These are phyloP conservation scores for Eutrigla gurnardus DNA, from an alignment of 2,797 vertebrate species.

Conservation along the genomic window DNA sequence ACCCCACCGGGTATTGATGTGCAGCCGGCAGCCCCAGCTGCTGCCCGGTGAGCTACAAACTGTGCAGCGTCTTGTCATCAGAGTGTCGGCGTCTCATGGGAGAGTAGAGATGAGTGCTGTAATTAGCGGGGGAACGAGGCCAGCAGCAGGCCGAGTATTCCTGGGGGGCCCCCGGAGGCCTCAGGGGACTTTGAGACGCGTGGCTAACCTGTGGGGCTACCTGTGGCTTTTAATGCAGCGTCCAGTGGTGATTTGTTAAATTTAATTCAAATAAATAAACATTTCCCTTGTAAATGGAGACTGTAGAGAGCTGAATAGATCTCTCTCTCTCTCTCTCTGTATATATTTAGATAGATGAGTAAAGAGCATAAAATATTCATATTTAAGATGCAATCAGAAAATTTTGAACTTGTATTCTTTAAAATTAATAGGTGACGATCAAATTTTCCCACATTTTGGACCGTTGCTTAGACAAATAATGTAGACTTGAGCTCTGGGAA, in stretches of 20 bases:
- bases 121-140: conserved; percentile 75
- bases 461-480: neutral
- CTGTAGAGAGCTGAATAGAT: neutral
- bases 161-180: conserved; percentile 37
- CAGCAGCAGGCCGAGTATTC: conserved; percentile 52
- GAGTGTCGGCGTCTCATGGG: conserved; percentile 59
- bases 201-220: conserved; percentile 75
- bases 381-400: too few species aligned
- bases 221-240: conserved; percentile 54
- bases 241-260: conserved; percentile 12
- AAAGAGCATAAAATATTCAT: too few species aligned
- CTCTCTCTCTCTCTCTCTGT: too few species aligned
- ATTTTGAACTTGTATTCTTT: too few species aligned
- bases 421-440: neutral
- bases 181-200: conserved; percentile 66
- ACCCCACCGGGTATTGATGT: conserved; percentile 46
- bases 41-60: conserved; percentile 58
- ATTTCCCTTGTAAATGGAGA: neutral
- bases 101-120: conserved; percentile 68
- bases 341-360: too few species aligned
- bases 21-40: conserved; percentile 73
- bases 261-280: conserved; percentile 1
- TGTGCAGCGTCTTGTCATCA: conserved; percentile 65
- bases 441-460: neutral
- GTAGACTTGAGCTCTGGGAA: neutral